A percentile compares a stretch with the other conserved stretches of the same genome.
Evolutionary conservation across 1,140 invertebrate species (phyloP).

Genomic region (Gonioctena quinquepunctata): DNA sequence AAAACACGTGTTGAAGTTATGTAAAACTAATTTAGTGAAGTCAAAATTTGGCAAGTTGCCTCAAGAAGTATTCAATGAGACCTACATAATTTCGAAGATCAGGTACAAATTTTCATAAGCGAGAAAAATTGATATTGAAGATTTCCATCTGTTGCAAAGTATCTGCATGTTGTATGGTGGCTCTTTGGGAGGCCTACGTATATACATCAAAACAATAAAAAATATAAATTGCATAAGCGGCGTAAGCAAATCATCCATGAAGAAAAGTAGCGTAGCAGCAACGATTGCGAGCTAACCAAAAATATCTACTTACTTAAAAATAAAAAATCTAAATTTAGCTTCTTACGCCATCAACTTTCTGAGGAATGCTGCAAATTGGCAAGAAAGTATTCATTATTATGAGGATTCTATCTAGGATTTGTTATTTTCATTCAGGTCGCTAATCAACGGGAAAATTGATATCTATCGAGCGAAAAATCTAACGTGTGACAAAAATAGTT

Average conservation of each 20-base stretch:
- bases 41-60: too few species aligned
- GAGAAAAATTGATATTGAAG: too few species aligned
- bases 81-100: too few species aligned
- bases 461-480: background rate
- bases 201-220: too few species aligned
- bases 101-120: too few species aligned
- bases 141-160: too few species aligned
- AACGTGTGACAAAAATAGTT: background rate
- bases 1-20: too few species aligned
- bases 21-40: too few species aligned
- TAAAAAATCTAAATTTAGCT: conserved; percentile 59
- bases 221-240: background rate
- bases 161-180: too few species aligned
- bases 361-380: conserved; percentile 61
- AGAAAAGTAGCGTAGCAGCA: background rate
- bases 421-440: background rate
- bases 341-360: conserved; percentile 73
- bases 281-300: conserved; percentile 6
- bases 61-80: too few species aligned
- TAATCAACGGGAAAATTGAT: background rate
- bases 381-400: conserved; percentile 6
- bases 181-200: too few species aligned
- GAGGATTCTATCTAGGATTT: background rate
- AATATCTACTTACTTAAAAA: conserved; percentile 47
- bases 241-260: background rate